Conservation (phyloP, 2,797 vertebrate species). For the Dipus sagitta region DNA sequence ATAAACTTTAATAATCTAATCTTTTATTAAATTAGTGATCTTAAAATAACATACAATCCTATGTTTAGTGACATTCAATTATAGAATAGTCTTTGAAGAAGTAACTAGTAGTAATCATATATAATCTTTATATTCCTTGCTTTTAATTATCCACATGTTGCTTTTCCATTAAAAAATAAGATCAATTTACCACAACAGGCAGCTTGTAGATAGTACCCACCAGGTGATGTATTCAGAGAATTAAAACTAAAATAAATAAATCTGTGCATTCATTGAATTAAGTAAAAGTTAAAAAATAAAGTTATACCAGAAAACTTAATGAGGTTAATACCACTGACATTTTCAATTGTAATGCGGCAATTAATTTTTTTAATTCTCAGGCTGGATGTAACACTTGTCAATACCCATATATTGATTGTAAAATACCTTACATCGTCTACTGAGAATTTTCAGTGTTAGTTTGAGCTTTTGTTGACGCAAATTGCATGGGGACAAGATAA, state of each 20-base stretch:
- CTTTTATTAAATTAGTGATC: neutral
- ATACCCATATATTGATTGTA: neutral
- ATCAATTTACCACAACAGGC: neutral
- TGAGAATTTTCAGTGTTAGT: neutral
- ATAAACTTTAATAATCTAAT: neutral
- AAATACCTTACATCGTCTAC: neutral
- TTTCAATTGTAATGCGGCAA: neutral
- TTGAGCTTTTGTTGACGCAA: neutral
- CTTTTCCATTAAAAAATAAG: neutral
- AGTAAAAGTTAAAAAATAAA: neutral
- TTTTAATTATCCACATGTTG: neutral
- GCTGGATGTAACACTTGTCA: neutral
- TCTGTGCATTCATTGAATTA: neutral
- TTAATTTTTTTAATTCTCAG: neutral
- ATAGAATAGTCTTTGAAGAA: neutral
- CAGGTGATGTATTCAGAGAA: conserved; percentile 17
- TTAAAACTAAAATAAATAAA: neutral
- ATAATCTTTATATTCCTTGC: neutral
- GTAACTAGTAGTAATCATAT: neutral
- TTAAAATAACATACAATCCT: neutral
- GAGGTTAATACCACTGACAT: neutral
- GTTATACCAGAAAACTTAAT: conserved; percentile 17
- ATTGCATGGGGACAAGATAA: neutral
- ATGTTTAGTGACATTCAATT: neutral
- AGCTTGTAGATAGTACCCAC: neutral